Evolutionary conservation across 2,888 invertebrate genomes (phyloP).

Genomic region (Cosmorhoe ocellata): DNA sequence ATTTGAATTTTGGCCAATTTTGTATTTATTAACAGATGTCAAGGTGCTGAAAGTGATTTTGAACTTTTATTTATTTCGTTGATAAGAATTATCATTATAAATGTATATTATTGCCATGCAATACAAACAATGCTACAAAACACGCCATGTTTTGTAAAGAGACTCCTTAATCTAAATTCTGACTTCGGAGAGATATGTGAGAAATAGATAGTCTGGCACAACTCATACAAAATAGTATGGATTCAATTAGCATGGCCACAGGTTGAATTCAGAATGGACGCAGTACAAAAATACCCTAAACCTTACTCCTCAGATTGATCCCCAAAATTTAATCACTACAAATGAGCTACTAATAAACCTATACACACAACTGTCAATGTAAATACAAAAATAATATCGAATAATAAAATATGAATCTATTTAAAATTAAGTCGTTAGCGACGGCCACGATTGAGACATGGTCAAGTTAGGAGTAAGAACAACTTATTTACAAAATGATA

Average conservation of each 20-base stretch:
- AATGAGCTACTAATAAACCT: conserved; percentile 43
- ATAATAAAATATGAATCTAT: conserved; percentile 47
- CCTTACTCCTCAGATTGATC: conserved; percentile 59
- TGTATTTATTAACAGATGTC: too few relatives aligned
- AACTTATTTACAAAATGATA: conserved; percentile 50
- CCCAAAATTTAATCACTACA: conserved; percentile 35
- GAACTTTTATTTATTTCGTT: too few relatives aligned
- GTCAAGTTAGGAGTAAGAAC: conserved; percentile 51
- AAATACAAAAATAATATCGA: conserved; percentile 56
- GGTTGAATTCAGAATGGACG: too few relatives aligned
- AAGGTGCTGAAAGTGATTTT: too few relatives aligned
- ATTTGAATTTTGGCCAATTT: too few relatives aligned
- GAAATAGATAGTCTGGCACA: conserved; percentile 44
- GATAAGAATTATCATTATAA: too few relatives aligned
- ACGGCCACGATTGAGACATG: conserved; percentile 16
- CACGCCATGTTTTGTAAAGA: too few relatives aligned
- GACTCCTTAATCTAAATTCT: too few relatives aligned
- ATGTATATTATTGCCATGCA: too few relatives aligned
- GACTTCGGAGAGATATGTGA: too few relatives aligned
- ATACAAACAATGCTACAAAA: too few relatives aligned
- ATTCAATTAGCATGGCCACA: too few relatives aligned
- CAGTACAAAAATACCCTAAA: conserved; percentile 50
- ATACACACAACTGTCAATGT: conserved; percentile 50
- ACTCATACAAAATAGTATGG: conserved; percentile 42
- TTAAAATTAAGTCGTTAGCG: conserved; percentile 40